Evolutionary conservation across 64 coral and sea anemone genomes (phyloP).

Genomic region (Orbicella faveolata): DNA sequence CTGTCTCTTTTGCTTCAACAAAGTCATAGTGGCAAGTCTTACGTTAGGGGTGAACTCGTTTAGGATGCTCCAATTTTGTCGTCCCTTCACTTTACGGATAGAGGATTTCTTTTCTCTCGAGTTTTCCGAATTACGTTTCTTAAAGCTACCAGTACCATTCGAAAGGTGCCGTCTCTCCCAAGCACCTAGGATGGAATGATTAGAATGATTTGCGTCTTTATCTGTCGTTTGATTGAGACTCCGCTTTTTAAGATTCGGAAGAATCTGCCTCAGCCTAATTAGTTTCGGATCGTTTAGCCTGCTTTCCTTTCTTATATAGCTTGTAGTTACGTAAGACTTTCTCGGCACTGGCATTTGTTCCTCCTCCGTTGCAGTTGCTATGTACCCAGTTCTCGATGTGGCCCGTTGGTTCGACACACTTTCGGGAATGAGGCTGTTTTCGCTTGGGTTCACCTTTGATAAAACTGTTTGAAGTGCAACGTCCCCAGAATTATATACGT

Average conservation of each 20-base stretch:
- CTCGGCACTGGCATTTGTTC: neutral
- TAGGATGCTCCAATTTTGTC: neutral
- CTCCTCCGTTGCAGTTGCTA: neutral
- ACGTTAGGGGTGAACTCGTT: neutral
- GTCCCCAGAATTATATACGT: neutral
- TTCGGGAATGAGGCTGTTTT: neutral
- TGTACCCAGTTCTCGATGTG: neutral
- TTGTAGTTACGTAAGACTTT: constrained; percentile 5
- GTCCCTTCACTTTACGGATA: constrained; percentile 1
- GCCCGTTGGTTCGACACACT: neutral
- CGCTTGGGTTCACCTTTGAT: neutral
- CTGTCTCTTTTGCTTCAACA: constrained; percentile 5
- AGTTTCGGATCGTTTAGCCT: constrained; percentile 2
- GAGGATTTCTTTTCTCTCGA: neutral
- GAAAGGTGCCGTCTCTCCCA: too few species aligned
- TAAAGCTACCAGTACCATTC: neutral
- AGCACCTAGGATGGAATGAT: neutral
- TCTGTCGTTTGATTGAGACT: neutral
- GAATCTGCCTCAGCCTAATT: neutral
- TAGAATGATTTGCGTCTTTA: too few species aligned
- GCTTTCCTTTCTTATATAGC: neutral
- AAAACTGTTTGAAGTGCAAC: neutral
- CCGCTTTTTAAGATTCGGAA: neutral
- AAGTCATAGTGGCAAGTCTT: constrained; percentile 14
- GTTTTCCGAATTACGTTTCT: neutral